A percentile compares a stretch with the other conserved stretches of the same genome.
Evolutionary conservation across 2,888 invertebrate species (phyloP).

Genomic region (Luffia ferchaultella): DNA sequence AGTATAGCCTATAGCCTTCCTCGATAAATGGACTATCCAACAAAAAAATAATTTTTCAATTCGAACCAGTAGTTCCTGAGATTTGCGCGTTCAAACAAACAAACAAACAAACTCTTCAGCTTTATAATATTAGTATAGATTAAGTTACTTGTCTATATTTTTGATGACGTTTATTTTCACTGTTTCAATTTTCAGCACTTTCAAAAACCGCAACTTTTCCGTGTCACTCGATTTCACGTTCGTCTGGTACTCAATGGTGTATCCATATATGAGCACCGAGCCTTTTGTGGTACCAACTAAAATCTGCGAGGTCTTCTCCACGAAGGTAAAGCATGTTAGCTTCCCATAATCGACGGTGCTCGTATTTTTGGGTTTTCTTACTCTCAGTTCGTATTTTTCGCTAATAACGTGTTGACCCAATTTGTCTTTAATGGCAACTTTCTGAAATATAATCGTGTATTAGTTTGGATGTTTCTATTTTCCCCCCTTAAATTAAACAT

Average conservation of each 20-base stretch:
- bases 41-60: too few species aligned
- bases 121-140: too few species aligned
- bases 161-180: constrained; percentile 51
- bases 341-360: constrained; percentile 36
- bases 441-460: constrained; percentile 24
- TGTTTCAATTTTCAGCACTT: constrained; percentile 49
- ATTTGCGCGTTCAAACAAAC: too few species aligned
- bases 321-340: constrained; percentile 59
- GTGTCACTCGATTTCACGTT: constrained; percentile 27
- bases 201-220: constrained; percentile 48
- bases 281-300: constrained; percentile 59
- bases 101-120: too few species aligned
- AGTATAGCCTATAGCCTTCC: too few species aligned
- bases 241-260: constrained; percentile 42
- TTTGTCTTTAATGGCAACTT: constrained; percentile 38
- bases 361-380: constrained; percentile 27
- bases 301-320: constrained; percentile 49
- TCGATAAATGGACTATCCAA: too few species aligned
- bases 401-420: constrained; percentile 21
- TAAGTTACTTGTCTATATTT: background rate
- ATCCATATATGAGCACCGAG: constrained; percentile 54
- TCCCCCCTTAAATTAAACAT: too few species aligned
- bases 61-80: too few species aligned
- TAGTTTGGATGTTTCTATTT: background rate
- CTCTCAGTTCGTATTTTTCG: constrained; percentile 31